Evolutionary conservation across 2,797 vertebrate genomes (phyloP).

Genomic region (Sebastes taczanowskii): DNA sequence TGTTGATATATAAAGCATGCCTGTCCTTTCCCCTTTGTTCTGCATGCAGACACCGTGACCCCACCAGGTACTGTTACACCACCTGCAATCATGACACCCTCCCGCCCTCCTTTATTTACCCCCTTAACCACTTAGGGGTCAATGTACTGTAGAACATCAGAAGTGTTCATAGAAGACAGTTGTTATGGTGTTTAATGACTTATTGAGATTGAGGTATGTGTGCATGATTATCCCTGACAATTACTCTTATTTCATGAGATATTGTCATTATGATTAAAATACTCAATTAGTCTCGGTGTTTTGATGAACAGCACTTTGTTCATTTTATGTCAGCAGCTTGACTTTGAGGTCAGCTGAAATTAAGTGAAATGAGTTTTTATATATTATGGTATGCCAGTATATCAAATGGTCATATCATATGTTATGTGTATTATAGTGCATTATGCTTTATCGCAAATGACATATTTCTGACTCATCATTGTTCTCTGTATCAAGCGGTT

Average conservation of each 20-base stretch:
- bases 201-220: not conserved
- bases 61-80: conserved; percentile 72
- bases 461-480: too few species aligned
- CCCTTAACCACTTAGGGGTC: not conserved
- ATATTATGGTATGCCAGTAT: not conserved
- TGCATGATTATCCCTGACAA: not conserved
- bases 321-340: not conserved
- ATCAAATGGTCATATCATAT: too few species aligned
- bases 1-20: conserved; percentile 59
- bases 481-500: too few species aligned
- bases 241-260: not conserved
- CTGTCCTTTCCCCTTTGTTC: conserved; percentile 67
- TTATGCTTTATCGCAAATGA: rapidly evolving
- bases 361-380: not conserved
- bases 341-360: not conserved
- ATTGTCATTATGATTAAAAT: not conserved
- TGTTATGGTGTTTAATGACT: not conserved
- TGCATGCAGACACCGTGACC: conserved; percentile 78
- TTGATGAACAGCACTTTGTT: not conserved
- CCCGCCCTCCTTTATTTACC: not conserved
- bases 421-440: too few species aligned
- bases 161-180: not conserved
- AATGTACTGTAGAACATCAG: not conserved
- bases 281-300: not conserved
- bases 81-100: conserved; percentile 10